Conservation (phyloP, 2,113 vertebrate species). For the cat (Felis catus) region DNA sequence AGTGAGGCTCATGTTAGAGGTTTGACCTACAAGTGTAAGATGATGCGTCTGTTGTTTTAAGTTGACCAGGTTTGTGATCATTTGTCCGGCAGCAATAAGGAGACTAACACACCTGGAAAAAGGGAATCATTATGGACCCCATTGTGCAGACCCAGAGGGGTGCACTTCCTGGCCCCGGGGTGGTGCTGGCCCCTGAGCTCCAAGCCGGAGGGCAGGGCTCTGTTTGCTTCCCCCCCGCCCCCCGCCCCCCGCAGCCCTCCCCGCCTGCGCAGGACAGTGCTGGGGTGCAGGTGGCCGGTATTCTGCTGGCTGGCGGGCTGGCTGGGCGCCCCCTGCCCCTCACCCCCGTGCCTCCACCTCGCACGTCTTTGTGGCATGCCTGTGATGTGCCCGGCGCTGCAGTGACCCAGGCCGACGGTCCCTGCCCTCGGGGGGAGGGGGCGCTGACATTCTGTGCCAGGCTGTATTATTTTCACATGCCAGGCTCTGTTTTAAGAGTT, state of each 20-base stretch:
- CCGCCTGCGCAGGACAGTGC: not conserved
- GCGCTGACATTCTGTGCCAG: too few relatives aligned
- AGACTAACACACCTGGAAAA: not conserved
- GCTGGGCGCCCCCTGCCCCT: not conserved
- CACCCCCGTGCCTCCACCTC: fast-evolving
- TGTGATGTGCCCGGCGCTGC: fast-evolving
- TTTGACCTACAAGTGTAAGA: not conserved
- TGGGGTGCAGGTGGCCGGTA: too few relatives aligned
- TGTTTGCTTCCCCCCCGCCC: fast-evolving
- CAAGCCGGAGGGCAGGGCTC: not conserved
- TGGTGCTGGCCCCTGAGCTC: not conserved
- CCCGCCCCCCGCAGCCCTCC: not conserved
- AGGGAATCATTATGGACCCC: not conserved
- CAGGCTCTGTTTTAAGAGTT: not conserved
- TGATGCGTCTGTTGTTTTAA: not conserved
- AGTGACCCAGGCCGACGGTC: fast-evolving
- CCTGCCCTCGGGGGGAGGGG: not conserved
- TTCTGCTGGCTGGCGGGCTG: not conserved
- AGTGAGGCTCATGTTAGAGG: not conserved
- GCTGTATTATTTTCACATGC: fast-evolving
- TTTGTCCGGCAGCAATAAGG: not conserved
- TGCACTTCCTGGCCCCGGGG: not conserved
- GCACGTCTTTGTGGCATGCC: not conserved
- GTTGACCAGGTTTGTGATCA: not conserved
- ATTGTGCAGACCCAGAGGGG: not conserved